Conservation (phyloP, 2,797 vertebrate genomes). For the Alca torda region DNA sequence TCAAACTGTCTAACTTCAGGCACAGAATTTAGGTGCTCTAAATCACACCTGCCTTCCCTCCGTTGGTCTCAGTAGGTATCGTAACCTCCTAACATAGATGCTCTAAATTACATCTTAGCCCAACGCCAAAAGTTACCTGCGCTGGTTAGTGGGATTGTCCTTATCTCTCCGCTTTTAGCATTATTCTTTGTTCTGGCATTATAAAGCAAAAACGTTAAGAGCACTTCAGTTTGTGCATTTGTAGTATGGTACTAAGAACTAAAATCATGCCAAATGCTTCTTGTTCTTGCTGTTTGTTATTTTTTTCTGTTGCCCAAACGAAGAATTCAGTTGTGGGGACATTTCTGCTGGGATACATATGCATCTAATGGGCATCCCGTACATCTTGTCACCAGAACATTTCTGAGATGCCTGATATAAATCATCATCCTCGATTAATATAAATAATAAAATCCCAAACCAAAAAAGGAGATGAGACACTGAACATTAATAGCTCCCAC, state of each 20-base stretch:
- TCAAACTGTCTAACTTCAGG: not conserved
- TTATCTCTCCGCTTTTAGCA: not conserved
- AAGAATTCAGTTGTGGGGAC: constrained; percentile 31
- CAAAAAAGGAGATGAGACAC: constrained; percentile 59
- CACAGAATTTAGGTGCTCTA: constrained; percentile 17
- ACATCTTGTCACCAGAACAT: constrained; percentile 30
- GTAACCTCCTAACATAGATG: not conserved
- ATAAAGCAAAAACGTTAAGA: not conserved
- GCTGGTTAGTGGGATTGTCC: not conserved
- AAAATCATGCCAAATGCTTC: constrained; percentile 14
- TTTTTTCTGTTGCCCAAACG: constrained; percentile 37
- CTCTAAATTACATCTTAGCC: not conserved
- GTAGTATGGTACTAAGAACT: constrained; percentile 18
- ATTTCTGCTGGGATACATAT: constrained; percentile 5
- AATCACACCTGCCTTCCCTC: not conserved
- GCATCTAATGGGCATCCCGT: constrained; percentile 19
- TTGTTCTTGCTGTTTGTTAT: not conserved
- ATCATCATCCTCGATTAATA: constrained; percentile 35
- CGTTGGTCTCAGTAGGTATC: not conserved
- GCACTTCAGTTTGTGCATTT: constrained; percentile 1
- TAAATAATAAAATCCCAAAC: constrained; percentile 38
- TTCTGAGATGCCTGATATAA: constrained; percentile 27
- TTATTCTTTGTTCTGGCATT: not conserved
- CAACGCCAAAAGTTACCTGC: not conserved
- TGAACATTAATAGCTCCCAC: constrained; percentile 4